Conservation (phyloP, 2,797 vertebrate genomes). For the Fistularia commersonii region DNA sequence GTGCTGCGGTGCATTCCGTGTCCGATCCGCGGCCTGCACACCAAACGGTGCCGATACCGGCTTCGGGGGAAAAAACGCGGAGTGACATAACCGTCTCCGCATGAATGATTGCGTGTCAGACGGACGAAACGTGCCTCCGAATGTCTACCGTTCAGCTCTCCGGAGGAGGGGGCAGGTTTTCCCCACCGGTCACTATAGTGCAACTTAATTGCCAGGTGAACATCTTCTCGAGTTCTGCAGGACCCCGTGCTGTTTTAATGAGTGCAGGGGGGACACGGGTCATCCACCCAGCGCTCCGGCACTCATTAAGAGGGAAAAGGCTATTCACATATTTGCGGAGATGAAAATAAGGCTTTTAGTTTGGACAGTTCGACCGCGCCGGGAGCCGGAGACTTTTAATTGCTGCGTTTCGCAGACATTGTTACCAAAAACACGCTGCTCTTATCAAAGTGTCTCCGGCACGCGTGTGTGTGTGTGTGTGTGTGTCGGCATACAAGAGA, state of each 20-base stretch:
- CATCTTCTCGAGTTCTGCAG: constrained; percentile 41
- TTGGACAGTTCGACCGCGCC: constrained; percentile 44
- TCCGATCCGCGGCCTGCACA: constrained; percentile 27
- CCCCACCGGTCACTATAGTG: constrained; percentile 42
- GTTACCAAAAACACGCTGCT: not conserved
- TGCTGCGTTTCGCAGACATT: constrained; percentile 43
- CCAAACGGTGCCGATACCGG: constrained; percentile 34
- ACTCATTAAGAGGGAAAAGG: constrained; percentile 66
- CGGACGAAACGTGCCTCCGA: constrained; percentile 42
- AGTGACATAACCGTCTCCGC: constrained; percentile 57
- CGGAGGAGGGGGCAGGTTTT: constrained; percentile 27
- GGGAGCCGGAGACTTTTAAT: constrained; percentile 52
- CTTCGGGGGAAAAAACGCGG: constrained; percentile 49
- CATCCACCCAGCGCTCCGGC: constrained; percentile 56
- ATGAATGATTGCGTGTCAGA: constrained; percentile 51
- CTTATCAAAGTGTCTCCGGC: not conserved
- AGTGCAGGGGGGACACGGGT: constrained; percentile 61
- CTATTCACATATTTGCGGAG: constrained; percentile 69
- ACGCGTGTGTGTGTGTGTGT: too few relatives aligned
- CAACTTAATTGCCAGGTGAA: constrained; percentile 64
- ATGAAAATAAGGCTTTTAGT: constrained; percentile 64
- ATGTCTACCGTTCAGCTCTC: constrained; percentile 41
- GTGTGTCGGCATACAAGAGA: too few relatives aligned
- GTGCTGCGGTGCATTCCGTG: constrained; percentile 37
- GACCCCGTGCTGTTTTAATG: constrained; percentile 69